Evolutionary conservation across 2,797 vertebrate species (phyloP), one percentile per base, ranked within the genome.

Genomic region (Coranthus polyacanthus): DNA sequence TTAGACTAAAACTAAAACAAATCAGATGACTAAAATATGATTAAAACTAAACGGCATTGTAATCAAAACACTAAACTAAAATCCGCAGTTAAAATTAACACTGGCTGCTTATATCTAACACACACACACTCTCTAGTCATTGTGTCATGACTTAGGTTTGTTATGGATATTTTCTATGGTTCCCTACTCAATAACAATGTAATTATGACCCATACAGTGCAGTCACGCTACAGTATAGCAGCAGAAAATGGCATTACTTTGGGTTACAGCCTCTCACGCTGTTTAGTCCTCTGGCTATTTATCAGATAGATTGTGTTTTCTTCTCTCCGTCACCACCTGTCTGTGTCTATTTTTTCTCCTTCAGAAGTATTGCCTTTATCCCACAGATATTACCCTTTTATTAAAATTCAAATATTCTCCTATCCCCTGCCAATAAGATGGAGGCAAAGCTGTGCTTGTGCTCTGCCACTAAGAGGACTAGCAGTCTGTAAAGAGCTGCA

Each of bases 351-450:
- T 24, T 22, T 58, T 22, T 43, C n/a, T 22, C 13, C 29, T 43
- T 51, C 52, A 54, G 42, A 61, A 63, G 45, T 43, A 64, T 72
- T 61, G 56, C 71, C 75, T 83, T 71, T 70, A 78, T 70, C 49
- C 5, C 2, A 43, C 20, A 64, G 34, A 74, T 75, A 71, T 65
- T 74, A 4, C 12, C 43, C 49, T 75, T 79, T 77, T 71, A 83
- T 79, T 82, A 76, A 83, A 84, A 83, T 78, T 70, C 54, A 4
- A 45, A 68, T 63, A 47, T 18, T n/a, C 24, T 60, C 22, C 26
- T 16, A 45, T 79, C 58, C 51, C 63, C 26, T 68, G 60, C 50
- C 64, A 78, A 66, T 59, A 56, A 62, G 58, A 70, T 3, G 7
- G 22, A 65, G 44, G 24, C 9, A 0, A 68, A 34, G 52, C 24